Base-by-base conservation (phyloP, 2,888 invertebrate species). In the Melanotus villosus region DNA sequence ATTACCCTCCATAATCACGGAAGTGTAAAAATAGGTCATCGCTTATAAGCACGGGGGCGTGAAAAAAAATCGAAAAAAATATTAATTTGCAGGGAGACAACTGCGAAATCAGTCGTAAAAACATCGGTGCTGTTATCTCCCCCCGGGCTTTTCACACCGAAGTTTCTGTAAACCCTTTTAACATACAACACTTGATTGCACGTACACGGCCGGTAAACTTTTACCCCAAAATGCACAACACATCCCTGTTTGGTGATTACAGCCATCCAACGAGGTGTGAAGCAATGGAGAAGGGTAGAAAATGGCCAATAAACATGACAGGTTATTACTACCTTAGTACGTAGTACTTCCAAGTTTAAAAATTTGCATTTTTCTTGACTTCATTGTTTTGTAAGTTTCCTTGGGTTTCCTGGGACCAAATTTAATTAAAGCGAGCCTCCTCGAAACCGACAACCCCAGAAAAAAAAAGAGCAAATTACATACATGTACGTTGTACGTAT, bases 231-330 rank as follows among this genome's bases (percentile, higher is more conserved):
- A 54, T 60, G 34, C 32, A 57, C 64, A 34, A 16, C 63, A 59
- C 64, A 64, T 52, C 57, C 45, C 56, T 19, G 34, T 57, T 62
- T 45, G 59, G 43, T 54, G 68, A 64, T 64, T 64, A 54, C 52
- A 59, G 47, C 68, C 68, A 34, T 52, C 43, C 38, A 65, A 65
- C 68, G 54, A 68, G 64, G 64, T 65, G 68, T 59, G 43, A 68
- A 68, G 54, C 58, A 68, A 65, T 64, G 41, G 36, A 58, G 57
- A 50, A 58, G 41, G 68, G 58, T 50, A 32, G 50, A 47, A 59
- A 65, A 65, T 65, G 26, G 38, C 58, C 68, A 64, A 68, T 68
- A 50, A 67, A 67, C 67, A 60, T 45, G 36, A 56, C 54, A 56
- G 41, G 56, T 62, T 56, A 56, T 56, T 18, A 18, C 52, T 32